phyloP scores from a whole-genome alignment of 1,140 invertebrate genomes.

The Orchestia grillus region DNA sequence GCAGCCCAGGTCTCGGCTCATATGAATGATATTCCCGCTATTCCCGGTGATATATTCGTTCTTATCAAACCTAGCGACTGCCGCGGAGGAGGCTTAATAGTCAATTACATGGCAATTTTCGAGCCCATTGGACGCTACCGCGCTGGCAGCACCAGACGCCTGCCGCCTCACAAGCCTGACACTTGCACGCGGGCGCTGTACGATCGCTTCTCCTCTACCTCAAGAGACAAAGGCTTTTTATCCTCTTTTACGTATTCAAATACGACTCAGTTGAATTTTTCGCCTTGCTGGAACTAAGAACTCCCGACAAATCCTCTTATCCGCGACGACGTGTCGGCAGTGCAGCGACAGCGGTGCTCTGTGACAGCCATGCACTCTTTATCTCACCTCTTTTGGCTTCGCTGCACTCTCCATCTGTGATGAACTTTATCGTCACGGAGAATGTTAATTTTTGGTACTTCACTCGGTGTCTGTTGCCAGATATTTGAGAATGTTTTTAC shows the following conservation, averaged over 20 bases:
- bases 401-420: background rate
- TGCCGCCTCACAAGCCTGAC: background rate
- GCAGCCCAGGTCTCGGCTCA: background rate
- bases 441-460: background rate
- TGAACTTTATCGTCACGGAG: background rate
- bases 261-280: conserved; percentile 40
- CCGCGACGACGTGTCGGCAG: background rate
- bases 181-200: background rate
- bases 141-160: background rate
- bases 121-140: conserved; percentile 44
- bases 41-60: conserved; percentile 41
- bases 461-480: background rate
- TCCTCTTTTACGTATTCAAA: conserved; percentile 16
- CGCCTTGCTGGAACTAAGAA: conserved; percentile 35
- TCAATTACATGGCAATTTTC: conserved; percentile 54
- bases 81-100: conserved; percentile 42
- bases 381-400: background rate
- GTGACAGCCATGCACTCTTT: background rate
- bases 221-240: conserved; percentile 18
- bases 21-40: conserved; percentile 9
- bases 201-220: conserved; percentile 17
- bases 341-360: background rate
- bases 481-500: background rate
- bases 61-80: conserved; percentile 49
- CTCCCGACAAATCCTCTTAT: conserved; percentile 9